Conservation (phyloP, 2,113 vertebrate genomes). For the Rousettus leschenaultii region DNA sequence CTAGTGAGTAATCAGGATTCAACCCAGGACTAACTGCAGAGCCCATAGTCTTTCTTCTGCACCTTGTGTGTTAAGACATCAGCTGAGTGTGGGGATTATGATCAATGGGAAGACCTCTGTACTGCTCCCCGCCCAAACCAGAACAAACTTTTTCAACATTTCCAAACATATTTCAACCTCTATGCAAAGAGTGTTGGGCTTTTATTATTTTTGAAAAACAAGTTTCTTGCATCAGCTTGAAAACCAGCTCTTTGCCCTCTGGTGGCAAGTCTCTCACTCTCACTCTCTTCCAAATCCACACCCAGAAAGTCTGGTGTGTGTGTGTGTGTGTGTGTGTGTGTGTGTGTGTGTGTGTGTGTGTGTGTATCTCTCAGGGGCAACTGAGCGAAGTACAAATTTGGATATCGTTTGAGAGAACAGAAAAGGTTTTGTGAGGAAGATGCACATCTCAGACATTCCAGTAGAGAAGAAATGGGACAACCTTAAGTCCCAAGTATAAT, state of each 20-base stretch:
- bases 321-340: background rate
- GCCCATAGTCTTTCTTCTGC: background rate
- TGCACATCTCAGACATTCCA: conserved; percentile 3
- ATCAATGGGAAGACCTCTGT: background rate
- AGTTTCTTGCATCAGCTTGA: background rate
- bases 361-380: conserved; percentile 37
- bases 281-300: conserved; percentile 55
- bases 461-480: background rate
- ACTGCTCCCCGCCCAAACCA: background rate
- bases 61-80: background rate
- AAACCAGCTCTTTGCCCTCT: conserved; percentile 40
- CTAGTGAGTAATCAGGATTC: conserved; percentile 8
- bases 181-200: background rate
- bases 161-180: conserved; percentile 26
- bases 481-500: conserved; percentile 4
- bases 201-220: conserved; percentile 41
- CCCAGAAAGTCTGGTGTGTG: background rate
- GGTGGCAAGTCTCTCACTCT: conserved; percentile 73
- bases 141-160: background rate
- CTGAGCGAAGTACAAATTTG: background rate
- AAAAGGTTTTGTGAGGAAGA: conserved; percentile 14
- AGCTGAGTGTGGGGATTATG: background rate
- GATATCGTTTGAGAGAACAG: conserved; percentile 14
- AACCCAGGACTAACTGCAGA: background rate
- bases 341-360: background rate